phyloP scores from a whole-genome alignment of 2,888 invertebrate species.

The Thecophora atra region DNA sequence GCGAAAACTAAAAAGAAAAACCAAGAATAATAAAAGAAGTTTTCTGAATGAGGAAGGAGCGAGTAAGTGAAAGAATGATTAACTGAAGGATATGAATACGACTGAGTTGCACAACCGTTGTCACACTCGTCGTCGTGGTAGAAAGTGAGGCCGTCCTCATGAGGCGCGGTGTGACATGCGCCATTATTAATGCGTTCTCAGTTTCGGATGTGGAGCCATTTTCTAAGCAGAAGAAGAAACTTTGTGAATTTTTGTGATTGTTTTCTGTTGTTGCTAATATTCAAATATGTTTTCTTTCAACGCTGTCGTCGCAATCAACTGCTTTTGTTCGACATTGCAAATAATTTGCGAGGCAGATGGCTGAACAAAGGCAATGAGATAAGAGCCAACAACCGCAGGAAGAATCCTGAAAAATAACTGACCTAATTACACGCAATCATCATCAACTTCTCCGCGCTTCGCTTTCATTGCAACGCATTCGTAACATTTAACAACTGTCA shows the following conservation, averaged over 20 bases:
- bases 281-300: neutral
- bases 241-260: neutral
- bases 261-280: neutral
- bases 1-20: neutral
- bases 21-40: neutral
- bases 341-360: no score
- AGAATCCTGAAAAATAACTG: neutral
- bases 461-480: slow-evolving; percentile 3
- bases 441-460: neutral
- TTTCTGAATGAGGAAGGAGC: neutral
- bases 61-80: neutral
- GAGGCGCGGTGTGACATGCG: no score
- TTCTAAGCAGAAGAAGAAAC: neutral
- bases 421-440: slow-evolving; percentile 36
- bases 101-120: no score
- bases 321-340: neutral
- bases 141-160: no score
- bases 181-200: no score
- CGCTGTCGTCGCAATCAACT: neutral
- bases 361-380: no score
- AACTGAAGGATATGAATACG: no score
- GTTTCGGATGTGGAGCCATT: no score
- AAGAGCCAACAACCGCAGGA: neutral
- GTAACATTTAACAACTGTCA: slow-evolving; percentile 28
- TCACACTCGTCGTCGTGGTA: no score